Evolutionary conservation across 2,888 invertebrate genomes (phyloP), one percentile per base, ranked within the genome.

Genomic region (Dicyrtomina minuta): DNA sequence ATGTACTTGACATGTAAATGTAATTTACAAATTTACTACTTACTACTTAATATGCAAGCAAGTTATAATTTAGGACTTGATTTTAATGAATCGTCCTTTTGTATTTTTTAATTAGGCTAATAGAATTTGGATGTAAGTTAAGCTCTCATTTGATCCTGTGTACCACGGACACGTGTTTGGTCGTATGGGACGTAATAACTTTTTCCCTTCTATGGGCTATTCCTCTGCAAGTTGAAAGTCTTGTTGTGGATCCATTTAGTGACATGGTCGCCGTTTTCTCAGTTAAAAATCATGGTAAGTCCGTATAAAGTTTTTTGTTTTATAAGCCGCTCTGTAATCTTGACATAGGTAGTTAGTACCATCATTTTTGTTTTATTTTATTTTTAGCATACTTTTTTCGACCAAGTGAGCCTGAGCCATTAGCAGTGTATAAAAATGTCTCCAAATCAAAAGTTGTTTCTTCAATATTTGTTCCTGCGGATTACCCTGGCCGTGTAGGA

Each of bases 171-270:
- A 81, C 83, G 13, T 86, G 87, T 71, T 77, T 91, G 10, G 86
- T 86, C 2, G 88, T 89, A 1, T 91, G 91, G 91, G 89, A 90
- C 82, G 82, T 90, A 17, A 81, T 90, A 62, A 88, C 88, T 0
- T 82, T 90, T n/a, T 84, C 87, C 24, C 83, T 91, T 62, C 83
- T 85, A 27, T 92, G 92, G 91, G 84, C 84, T 59, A 89, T 90
- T 2, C 81, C 84, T 15, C 72, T 87, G 13, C 80, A 82, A 43
- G 81, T 86, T 1, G 79, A 82, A 13, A 80, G 84, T 51, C 80
- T 89, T 44, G 80, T 85, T 8, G 81, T 85, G 13, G 91, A 92
- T 81, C 86, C 87, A 0, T 82, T 85, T 59, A 87, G 88, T 0
- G 86, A 86, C 60, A 85, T 86, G 79, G 88, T 91, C 86, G 90